Conservation (phyloP, 2,888 invertebrate species). For the Lochmaea capreae region DNA sequence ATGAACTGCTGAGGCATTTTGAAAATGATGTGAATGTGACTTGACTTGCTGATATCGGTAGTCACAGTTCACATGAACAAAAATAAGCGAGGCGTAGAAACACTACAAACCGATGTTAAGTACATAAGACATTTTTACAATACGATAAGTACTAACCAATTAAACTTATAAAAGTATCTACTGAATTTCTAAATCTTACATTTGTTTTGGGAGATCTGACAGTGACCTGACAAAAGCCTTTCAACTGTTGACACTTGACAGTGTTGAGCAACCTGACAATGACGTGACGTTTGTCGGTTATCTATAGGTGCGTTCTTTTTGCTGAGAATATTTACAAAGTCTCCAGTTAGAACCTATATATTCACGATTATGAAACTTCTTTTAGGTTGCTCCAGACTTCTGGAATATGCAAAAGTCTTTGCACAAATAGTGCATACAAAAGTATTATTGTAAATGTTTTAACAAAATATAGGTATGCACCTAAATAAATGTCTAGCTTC, state of each 20-base stretch:
- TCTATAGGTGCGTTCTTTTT: too few relatives aligned
- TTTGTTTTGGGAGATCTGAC: slow-evolving; percentile 22
- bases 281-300: background rate
- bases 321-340: too few relatives aligned
- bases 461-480: too few relatives aligned
- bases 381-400: too few relatives aligned
- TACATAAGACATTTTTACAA: slow-evolving; percentile 21
- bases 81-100: background rate
- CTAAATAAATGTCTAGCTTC: too few relatives aligned
- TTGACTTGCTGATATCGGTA: slow-evolving; percentile 11
- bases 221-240: slow-evolving; percentile 6
- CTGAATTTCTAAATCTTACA: slow-evolving; percentile 13
- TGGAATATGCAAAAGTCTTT: too few relatives aligned
- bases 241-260: slow-evolving; percentile 29
- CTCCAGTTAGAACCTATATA: too few relatives aligned
- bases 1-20: slow-evolving; percentile 57
- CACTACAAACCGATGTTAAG: slow-evolving; percentile 17
- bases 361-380: too few relatives aligned
- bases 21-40: slow-evolving; percentile 13
- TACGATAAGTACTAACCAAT: slow-evolving; percentile 24
- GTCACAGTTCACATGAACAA: slow-evolving; percentile 17
- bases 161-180: slow-evolving; percentile 19
- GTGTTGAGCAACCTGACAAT: slow-evolving; percentile 3
- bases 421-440: too few relatives aligned
- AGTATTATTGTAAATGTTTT: too few relatives aligned